Evolutionary conservation across 2,888 invertebrate genomes (phyloP).

Genomic region (Drosophila conformis): DNA sequence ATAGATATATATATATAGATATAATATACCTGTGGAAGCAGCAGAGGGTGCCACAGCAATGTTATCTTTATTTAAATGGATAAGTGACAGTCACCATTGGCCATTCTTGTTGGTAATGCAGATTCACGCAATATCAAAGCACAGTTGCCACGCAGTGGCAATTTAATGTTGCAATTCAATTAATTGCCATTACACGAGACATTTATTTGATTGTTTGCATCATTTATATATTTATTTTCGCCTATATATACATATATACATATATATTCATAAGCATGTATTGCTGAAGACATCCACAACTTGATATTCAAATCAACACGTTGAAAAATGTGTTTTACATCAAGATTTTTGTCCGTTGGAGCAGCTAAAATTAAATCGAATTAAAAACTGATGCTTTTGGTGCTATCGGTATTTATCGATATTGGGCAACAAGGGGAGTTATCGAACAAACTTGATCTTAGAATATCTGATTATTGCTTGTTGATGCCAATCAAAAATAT

Average conservation of each 20-base stretch:
- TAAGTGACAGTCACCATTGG: conserved; percentile 26
- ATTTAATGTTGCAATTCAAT: conserved; percentile 1
- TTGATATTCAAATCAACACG: too few species aligned
- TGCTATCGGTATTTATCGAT: neutral
- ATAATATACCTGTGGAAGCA: conserved; percentile 25
- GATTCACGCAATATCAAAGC: conserved; percentile 1
- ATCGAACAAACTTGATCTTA: neutral
- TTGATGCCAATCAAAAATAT: neutral
- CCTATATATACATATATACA: too few species aligned
- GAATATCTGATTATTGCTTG: neutral
- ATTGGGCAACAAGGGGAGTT: neutral
- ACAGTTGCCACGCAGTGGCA: neutral
- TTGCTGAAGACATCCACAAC: neutral
- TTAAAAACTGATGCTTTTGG: neutral
- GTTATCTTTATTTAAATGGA: conserved; percentile 48
- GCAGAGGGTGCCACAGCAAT: conserved; percentile 16
- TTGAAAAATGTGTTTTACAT: neutral
- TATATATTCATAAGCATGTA: too few species aligned
- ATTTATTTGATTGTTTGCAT: neutral
- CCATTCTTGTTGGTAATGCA: neutral
- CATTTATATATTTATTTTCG: neutral
- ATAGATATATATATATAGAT: conserved; percentile 10
- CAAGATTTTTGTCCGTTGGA: neutral
- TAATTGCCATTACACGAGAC: neutral
- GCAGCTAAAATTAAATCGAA: neutral